Percentiles rank a stretch among this genome's conserved stretches.
Conservation (phyloP, 1,140 invertebrate species). For the Diorhabda carinulata region DNA sequence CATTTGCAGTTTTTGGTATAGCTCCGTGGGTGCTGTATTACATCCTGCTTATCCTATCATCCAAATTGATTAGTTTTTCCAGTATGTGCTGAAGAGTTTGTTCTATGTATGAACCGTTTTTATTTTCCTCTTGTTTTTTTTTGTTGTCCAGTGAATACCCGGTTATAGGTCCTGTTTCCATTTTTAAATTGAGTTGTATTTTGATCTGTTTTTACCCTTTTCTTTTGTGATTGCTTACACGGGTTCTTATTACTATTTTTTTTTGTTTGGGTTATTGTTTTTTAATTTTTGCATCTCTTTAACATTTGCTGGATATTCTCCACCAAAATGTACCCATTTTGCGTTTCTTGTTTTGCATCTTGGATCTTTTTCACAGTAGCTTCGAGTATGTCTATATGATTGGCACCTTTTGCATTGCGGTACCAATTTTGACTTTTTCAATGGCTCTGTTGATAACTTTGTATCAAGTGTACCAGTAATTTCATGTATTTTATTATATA, state of each 20-base stretch:
- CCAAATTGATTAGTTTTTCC: conserved; percentile 16
- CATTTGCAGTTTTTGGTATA: conserved; percentile 23
- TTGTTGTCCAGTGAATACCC: not conserved
- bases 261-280: conserved; percentile 10
- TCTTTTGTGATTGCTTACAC: not conserved
- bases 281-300: conserved; percentile 27
- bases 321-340: conserved; percentile 39
- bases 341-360: conserved; percentile 27
- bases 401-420: conserved; percentile 26
- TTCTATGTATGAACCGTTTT: conserved; percentile 8
- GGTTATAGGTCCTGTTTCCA: not conserved
- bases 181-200: not conserved
- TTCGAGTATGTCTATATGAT: conserved; percentile 21
- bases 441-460: conserved; percentile 19
- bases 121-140: not conserved
- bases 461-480: conserved; percentile 19
- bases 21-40: not conserved
- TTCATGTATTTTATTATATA: conserved; percentile 16
- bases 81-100: conserved; percentile 21
- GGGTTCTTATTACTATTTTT: no score
- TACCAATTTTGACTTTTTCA: not conserved
- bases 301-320: conserved; percentile 41
- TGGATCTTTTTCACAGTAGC: conserved; percentile 18
- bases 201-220: not conserved
- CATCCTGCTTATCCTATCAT: conserved; percentile 24